Evolutionary conservation across 2,888 invertebrate species (phyloP).

Genomic region (Yponomeuta malinellus): DNA sequence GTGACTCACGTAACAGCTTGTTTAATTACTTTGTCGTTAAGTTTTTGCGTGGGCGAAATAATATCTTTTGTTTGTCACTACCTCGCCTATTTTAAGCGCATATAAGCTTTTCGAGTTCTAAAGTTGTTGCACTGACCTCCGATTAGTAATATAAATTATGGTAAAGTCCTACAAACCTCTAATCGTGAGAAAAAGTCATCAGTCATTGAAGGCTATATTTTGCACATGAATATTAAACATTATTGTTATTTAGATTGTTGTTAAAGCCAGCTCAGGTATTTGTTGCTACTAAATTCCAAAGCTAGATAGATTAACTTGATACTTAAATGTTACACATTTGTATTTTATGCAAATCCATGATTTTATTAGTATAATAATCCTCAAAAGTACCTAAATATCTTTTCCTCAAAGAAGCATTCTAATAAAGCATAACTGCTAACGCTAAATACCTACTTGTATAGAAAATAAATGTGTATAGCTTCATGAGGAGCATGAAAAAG

Average conservation of each 20-base stretch:
- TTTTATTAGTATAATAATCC: too few species aligned
- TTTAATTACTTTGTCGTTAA: constrained; percentile 44
- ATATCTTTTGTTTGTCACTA: constrained; percentile 58
- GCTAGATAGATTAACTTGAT: not conserved
- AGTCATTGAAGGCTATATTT: not conserved
- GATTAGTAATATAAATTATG: not conserved
- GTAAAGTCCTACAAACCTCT: not conserved
- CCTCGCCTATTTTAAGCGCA: constrained; percentile 25
- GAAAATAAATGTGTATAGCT: too few species aligned
- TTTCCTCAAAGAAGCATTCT: too few species aligned
- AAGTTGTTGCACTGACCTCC: not conserved
- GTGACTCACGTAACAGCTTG: constrained; percentile 18
- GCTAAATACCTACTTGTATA: too few species aligned
- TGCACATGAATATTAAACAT: not conserved
- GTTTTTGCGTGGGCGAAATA: constrained; percentile 61
- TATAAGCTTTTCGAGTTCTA: not conserved
- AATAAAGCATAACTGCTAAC: too few species aligned
- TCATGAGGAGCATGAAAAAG: too few species aligned
- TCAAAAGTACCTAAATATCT: too few species aligned
- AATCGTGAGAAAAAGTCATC: not conserved
- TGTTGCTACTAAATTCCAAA: not conserved
- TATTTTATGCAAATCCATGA: too few species aligned
- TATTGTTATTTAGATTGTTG: not conserved
- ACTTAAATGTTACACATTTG: too few species aligned
- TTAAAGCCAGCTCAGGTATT: not conserved